These are phyloP conservation scores for Frankliniella fusca DNA, from an alignment of 2,888 invertebrate genomes.

Conservation along the genomic window DNA sequence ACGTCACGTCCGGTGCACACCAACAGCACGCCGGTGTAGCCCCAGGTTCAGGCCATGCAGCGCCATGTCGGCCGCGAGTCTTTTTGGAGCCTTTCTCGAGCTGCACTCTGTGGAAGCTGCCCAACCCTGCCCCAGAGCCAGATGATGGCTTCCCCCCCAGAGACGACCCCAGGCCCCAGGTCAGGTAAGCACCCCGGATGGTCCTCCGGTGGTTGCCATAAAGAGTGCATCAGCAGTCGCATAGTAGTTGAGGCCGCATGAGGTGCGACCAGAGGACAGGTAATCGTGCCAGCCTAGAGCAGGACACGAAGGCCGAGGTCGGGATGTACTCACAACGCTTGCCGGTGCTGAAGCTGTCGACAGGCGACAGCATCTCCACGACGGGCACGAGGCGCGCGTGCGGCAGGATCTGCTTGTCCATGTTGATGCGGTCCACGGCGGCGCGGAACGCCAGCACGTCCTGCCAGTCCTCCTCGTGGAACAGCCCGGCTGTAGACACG, in stretches of 20 bases:
- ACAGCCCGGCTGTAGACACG: slow-evolving; percentile 67
- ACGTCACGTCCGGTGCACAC: background rate
- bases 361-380: slow-evolving; percentile 83
- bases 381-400: slow-evolving; percentile 83
- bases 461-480: slow-evolving; percentile 80
- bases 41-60: no score
- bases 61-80: no score
- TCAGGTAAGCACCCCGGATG: no score
- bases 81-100: no score
- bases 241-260: background rate
- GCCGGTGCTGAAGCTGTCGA: slow-evolving; percentile 91
- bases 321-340: slow-evolving; percentile 69
- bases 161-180: no score
- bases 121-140: no score
- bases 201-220: background rate
- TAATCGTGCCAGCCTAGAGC: background rate
- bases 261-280: background rate
- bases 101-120: no score
- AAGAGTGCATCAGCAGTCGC: background rate
- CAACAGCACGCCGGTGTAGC: no score
- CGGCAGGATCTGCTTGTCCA: slow-evolving; percentile 73
- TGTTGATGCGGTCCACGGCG: slow-evolving; percentile 86
- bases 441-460: slow-evolving; percentile 89
- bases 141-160: no score
- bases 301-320: no score